Conservation (phyloP, 2,113 vertebrate genomes). For the Heliornis fulica region DNA sequence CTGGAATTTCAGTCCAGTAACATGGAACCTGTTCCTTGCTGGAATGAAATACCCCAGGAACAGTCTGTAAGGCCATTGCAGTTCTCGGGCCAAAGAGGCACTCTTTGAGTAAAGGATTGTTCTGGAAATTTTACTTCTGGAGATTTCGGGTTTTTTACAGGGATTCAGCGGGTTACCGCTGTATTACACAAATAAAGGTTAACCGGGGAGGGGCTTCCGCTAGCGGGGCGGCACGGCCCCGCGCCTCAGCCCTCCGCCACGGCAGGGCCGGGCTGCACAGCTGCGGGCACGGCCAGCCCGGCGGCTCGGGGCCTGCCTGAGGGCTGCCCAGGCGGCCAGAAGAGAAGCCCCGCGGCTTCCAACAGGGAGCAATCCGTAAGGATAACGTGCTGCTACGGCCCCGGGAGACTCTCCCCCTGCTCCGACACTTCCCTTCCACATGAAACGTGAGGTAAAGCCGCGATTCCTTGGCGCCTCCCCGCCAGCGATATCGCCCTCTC, state of each 20-base stretch:
- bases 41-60: neutral
- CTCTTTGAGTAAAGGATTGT: neutral
- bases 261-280: neutral
- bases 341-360: neutral
- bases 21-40: accelerated
- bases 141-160: too few species aligned
- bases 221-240: neutral
- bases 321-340: neutral
- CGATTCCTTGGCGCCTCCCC: neutral
- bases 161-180: accelerated
- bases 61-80: neutral
- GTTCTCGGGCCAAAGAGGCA: neutral
- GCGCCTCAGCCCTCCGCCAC: neutral
- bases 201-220: accelerated
- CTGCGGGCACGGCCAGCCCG: neutral
- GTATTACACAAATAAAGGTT: accelerated
- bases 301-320: too few species aligned
- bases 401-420: too few species aligned
- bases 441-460: neutral
- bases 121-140: neutral
- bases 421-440: neutral
- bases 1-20: neutral
- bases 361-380: accelerated
- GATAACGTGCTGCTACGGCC: accelerated
- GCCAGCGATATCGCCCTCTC: accelerated